Percentiles rank a stretch among this genome's conserved stretches.
Evolutionary conservation across 2,797 vertebrate species (phyloP).

Genomic region (Galaxias olidus): DNA sequence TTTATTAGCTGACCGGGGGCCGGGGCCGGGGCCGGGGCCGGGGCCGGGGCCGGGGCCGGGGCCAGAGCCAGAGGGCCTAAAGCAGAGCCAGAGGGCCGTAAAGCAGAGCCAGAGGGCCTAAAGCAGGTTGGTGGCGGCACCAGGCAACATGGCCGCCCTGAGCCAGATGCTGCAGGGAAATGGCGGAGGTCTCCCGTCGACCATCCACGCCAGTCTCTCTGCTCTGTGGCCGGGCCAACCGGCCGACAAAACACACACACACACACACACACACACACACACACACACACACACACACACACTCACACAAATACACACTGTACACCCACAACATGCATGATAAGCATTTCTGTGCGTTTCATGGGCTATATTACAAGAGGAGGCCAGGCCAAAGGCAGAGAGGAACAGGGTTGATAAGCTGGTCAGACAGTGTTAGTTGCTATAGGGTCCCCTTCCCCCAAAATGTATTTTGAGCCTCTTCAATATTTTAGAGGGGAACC

Average conservation of each 20-base stretch:
- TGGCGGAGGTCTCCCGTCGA: no score
- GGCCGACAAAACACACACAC: background rate
- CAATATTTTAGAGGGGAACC: constrained; percentile 67
- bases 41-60: constrained; percentile 58
- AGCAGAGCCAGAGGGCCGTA: no score
- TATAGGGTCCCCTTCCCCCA: constrained; percentile 30
- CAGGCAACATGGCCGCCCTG: constrained; percentile 60
- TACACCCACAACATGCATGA: no score
- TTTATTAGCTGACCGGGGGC: constrained; percentile 73
- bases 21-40: constrained; percentile 66
- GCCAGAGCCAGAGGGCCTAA: no score
- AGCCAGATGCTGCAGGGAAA: constrained; percentile 68
- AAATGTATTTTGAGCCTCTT: constrained; percentile 69
- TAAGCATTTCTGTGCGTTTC: no score
- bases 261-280: constrained; percentile 11
- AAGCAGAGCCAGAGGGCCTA: no score
- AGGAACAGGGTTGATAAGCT: background rate
- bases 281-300: constrained; percentile 11
- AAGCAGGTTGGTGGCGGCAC: no score
- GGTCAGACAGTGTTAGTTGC: background rate
- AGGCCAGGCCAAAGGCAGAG: constrained; percentile 12
- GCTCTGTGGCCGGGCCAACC: constrained; percentile 24
- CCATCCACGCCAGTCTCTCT: constrained; percentile 42
- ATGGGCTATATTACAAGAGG: background rate
- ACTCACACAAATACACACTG: background rate